These are phyloP conservation scores for Vanessa cardui DNA, from an alignment of 2,888 invertebrate species.

Conservation along the genomic window DNA sequence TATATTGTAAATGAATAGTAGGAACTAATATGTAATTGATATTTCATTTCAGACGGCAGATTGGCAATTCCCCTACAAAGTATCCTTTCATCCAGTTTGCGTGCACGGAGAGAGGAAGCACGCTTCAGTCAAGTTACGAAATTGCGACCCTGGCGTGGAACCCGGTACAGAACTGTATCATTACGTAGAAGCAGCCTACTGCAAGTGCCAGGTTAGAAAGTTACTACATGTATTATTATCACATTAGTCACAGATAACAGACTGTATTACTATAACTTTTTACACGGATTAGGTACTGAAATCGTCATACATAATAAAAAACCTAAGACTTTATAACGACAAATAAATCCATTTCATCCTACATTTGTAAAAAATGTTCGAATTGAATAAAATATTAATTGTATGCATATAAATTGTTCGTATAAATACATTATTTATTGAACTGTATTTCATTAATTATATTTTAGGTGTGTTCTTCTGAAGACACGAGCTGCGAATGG, in stretches of 20 bases:
- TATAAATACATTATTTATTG: too few relatives aligned
- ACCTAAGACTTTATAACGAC: too few relatives aligned
- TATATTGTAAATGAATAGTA: too few relatives aligned
- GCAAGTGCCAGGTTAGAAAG: slow-evolving; percentile 84
- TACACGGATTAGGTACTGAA: too few relatives aligned
- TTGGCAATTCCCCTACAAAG: slow-evolving; percentile 94
- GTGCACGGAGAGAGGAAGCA: slow-evolving; percentile 88
- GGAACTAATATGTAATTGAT: background rate
- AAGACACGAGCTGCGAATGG: slow-evolving; percentile 79
- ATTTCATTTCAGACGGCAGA: slow-evolving; percentile 86
- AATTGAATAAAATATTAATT: too few relatives aligned
- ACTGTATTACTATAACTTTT: background rate
- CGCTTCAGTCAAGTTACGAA: slow-evolving; percentile 84
- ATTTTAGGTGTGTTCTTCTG: slow-evolving; percentile 71
- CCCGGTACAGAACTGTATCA: slow-evolving; percentile 88
- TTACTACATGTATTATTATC: background rate
- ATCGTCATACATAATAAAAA: too few relatives aligned
- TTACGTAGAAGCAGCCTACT: slow-evolving; percentile 90
- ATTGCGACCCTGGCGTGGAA: slow-evolving; percentile 89
- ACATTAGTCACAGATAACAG: background rate
- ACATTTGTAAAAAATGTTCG: too few relatives aligned
- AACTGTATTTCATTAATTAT: background rate
- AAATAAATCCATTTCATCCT: too few relatives aligned
- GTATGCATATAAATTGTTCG: too few relatives aligned
- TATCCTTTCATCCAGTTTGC: slow-evolving; percentile 93